Evolutionary conservation across 1,140 invertebrate genomes (phyloP).

Genomic region (Babylonia areolata): DNA sequence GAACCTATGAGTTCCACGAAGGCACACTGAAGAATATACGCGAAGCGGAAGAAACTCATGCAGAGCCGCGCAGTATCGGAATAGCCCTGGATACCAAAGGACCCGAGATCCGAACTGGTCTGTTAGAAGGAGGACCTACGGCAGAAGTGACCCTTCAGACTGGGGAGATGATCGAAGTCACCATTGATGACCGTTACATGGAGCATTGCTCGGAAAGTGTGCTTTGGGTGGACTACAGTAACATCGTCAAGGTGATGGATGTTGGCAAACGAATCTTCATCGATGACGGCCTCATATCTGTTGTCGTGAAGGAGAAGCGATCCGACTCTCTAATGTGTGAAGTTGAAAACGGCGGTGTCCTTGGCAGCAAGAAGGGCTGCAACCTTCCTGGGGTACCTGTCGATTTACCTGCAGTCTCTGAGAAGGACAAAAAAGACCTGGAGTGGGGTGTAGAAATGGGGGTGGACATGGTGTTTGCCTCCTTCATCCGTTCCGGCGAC

Average conservation of each 20-base stretch:
- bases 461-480: slow-evolving; percentile 99
- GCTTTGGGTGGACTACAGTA: slow-evolving; percentile 94
- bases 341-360: slow-evolving; percentile 96
- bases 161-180: slow-evolving; percentile 90
- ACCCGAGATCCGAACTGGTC: slow-evolving; percentile 96
- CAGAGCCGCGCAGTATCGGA: slow-evolving; percentile 86
- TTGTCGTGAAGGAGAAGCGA: slow-evolving; percentile 85
- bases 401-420: slow-evolving; percentile 98
- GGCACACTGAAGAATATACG: slow-evolving; percentile 93
- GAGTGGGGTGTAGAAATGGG: slow-evolving; percentile 95
- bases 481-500: slow-evolving; percentile 95
- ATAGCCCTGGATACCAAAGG: slow-evolving; percentile 98
- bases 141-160: slow-evolving; percentile 93
- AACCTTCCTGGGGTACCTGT: slow-evolving; percentile 98
- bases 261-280: slow-evolving; percentile 92
- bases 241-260: slow-evolving; percentile 96
- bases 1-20: slow-evolving; percentile 95
- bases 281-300: slow-evolving; percentile 98
- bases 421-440: slow-evolving; percentile 97
- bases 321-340: slow-evolving; percentile 81
- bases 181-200: slow-evolving; percentile 88
- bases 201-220: slow-evolving; percentile 87
- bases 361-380: slow-evolving; percentile 97
- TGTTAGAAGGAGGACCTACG: slow-evolving; percentile 86
- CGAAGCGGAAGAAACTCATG: slow-evolving; percentile 86